Percentiles rank a stretch among this genome's conserved stretches.
Evolutionary conservation across 2,113 vertebrate species (phyloP).

Genomic region (Vombatus ursinus): DNA sequence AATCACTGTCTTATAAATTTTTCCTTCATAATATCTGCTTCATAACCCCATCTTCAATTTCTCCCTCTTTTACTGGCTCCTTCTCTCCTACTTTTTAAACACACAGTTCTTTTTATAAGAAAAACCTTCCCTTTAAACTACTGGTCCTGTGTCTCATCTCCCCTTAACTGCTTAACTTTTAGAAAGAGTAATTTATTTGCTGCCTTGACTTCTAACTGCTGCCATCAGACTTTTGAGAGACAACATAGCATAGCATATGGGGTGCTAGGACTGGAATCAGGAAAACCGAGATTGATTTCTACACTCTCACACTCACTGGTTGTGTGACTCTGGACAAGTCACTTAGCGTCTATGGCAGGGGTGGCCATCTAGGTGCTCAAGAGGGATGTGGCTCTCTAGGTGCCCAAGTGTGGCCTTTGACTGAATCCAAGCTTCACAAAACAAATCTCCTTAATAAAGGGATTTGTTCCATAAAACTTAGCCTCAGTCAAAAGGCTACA

Average conservation of each 20-base stretch:
- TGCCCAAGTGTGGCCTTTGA: too few relatives aligned
- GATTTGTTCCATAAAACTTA: too few relatives aligned
- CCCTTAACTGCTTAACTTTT: background rate
- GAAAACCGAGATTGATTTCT: background rate
- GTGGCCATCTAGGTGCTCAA: too few relatives aligned
- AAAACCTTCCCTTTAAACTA: background rate
- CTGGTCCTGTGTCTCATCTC: background rate
- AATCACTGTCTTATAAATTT: background rate
- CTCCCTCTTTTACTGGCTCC: background rate
- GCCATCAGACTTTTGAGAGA: background rate
- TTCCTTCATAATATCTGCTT: background rate
- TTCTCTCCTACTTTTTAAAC: background rate
- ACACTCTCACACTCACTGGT: background rate
- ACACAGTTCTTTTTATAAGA: background rate
- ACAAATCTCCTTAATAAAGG: too few relatives aligned
- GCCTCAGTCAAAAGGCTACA: too few relatives aligned
- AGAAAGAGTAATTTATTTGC: background rate
- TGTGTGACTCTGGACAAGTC: background rate
- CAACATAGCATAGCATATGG: background rate
- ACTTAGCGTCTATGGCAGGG: background rate
- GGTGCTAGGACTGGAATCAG: background rate
- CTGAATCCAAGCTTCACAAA: too few relatives aligned
- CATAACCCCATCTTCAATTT: background rate
- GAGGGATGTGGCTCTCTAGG: too few relatives aligned
- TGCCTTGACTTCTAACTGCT: background rate